Evolutionary conservation across 1,140 invertebrate species (phyloP), one percentile per base, ranked within the genome.

Genomic region (Drosophila sproati): DNA sequence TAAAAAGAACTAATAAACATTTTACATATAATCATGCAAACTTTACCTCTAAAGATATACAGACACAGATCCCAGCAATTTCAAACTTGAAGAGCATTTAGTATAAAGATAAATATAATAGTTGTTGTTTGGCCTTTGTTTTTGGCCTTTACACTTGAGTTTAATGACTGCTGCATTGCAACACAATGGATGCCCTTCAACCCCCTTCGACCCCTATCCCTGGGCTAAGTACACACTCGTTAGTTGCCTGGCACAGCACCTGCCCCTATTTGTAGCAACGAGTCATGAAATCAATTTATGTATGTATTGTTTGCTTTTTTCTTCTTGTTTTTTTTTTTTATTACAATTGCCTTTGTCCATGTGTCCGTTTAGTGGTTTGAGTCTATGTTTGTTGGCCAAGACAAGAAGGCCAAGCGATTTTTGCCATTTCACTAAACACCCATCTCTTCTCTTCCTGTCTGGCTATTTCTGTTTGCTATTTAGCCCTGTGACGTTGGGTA

Each of bases 271-370:
- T 52, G 43, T 54, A 60, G 60, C 66, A 71, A 57, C 63, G 34
- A 77, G 67, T 87, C 83, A 83, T 80, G 69, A 83, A 88, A 77
- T 80, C 83, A 88, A 88, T 88, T 82, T 80, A 71, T 88, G 67
- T 60, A 80, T 78, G 76, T 88, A 64, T 82, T 74, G 48, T 69
- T 52, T 73, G 41, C 32, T 45, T 39, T 50, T 73, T 45, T 35
- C 47, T 73, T 56, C 50, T 59, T 62, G 39, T 63, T 55, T 12
- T 28, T 64, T 28, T 34, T 69, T 78, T 70, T 64, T 59, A 66
- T 71, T 61, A 47, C 60, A 74, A 43, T 34, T 60, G 55, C 69
- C 69, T 52, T 51, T 73, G 54, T 35, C 61, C 61, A 57, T 8
- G 61, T 72, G 70, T 59, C 12, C 52, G 57, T 20, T 52, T 8